Evolutionary conservation across 2,888 invertebrate genomes (phyloP).

Genomic region (Sphinx pinastri): DNA sequence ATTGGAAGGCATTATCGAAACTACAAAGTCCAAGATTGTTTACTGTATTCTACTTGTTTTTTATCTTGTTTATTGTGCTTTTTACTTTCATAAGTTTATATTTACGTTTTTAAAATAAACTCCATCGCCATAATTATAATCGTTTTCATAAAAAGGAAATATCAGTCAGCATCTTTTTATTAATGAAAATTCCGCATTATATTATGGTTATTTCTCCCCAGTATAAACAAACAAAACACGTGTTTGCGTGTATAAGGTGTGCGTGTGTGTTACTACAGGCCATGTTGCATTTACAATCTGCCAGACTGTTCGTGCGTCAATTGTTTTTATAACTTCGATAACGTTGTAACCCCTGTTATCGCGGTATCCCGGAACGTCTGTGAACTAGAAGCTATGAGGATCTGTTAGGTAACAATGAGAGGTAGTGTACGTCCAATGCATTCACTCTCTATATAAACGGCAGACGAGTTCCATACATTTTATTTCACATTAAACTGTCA

Average conservation of each 20-base stretch:
- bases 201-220: background rate
- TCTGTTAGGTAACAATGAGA: conserved; percentile 61
- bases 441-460: conserved; percentile 67
- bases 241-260: conserved; percentile 34
- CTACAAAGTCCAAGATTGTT: conserved; percentile 54
- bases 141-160: background rate
- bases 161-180: background rate
- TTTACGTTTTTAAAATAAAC: background rate
- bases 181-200: background rate
- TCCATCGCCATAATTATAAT: background rate
- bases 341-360: conserved; percentile 79
- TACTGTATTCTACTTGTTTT: conserved; percentile 35
- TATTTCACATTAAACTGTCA: conserved; percentile 60
- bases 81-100: conserved; percentile 21
- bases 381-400: conserved; percentile 62
- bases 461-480: conserved; percentile 48
- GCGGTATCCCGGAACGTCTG: conserved; percentile 80
- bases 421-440: conserved; percentile 57
- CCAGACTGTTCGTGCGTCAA: conserved; percentile 80
- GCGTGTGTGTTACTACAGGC: conserved; percentile 31
- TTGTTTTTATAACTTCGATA: conserved; percentile 76
- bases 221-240: conserved; percentile 34
- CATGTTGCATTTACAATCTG: conserved; percentile 54
- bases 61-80: conserved; percentile 2
- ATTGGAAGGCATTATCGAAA: conserved; percentile 51